phyloP scores from a whole-genome alignment of 2,113 vertebrate genomes.

The Amblyopsis rosae region DNA sequence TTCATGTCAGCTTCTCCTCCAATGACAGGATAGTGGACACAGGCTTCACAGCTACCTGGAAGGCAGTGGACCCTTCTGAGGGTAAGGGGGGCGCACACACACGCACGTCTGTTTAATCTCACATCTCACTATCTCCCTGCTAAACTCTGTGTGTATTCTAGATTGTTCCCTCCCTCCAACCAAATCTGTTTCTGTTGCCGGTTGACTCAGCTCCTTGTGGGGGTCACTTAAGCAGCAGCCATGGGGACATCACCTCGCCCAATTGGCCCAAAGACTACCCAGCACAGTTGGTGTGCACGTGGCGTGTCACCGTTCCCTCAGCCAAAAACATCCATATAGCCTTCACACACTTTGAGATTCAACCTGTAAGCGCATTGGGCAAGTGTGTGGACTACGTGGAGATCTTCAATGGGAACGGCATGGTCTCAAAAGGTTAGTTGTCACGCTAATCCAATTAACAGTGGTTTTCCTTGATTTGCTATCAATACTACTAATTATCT shows the following conservation, averaged over 20 bases:
- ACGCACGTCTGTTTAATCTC: not conserved
- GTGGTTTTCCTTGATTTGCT: not conserved
- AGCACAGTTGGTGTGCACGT: conserved; percentile 69
- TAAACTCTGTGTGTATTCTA: no score
- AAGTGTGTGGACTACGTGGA: conserved; percentile 76
- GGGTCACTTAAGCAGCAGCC: conserved; percentile 59
- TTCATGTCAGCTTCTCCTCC: conserved; percentile 71
- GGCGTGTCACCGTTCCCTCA: conserved; percentile 63
- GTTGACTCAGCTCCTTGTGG: conserved; percentile 63
- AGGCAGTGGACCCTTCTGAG: conserved; percentile 60
- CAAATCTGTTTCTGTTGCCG: not conserved
- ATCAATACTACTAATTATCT: not conserved
- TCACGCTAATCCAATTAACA: not conserved
- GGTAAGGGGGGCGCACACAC: conserved; percentile 37
- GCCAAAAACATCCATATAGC: conserved; percentile 55
- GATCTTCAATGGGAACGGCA: conserved; percentile 62
- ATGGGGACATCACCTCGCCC: conserved; percentile 71
- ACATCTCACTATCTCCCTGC: not conserved
- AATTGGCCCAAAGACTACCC: conserved; percentile 72
- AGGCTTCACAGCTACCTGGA: conserved; percentile 74
- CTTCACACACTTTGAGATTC: conserved; percentile 76
- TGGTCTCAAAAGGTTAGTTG: conserved; percentile 55
- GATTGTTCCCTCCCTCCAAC: not conserved
- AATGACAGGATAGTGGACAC: conserved; percentile 75
- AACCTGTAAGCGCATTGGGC: conserved; percentile 57